Percentiles rank a stretch among this genome's conserved stretches.
phyloP scores from a whole-genome alignment of 2,888 invertebrate genomes.

The Aphodius granarius region DNA sequence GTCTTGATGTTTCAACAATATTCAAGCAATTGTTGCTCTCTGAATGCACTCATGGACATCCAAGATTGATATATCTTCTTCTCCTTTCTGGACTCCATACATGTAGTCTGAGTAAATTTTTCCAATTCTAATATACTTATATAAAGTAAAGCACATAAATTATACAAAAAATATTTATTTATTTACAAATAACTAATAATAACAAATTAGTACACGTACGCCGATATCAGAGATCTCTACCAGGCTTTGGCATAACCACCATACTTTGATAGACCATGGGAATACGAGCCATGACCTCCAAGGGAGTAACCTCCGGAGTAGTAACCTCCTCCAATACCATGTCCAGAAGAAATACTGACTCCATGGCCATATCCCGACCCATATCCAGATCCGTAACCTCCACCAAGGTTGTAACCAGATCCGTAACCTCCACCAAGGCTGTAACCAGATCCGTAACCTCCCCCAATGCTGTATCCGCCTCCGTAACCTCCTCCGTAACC shows the following conservation, averaged over 20 bases:
- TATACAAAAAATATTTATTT: not conserved
- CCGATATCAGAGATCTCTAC: slow-evolving; percentile 11
- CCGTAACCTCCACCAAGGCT: slow-evolving; percentile 6
- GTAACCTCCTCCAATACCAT: slow-evolving; percentile 18
- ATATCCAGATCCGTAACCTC: slow-evolving; percentile 13
- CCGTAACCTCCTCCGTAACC: slow-evolving; percentile 30
- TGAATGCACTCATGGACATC: too few relatives aligned
- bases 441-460: slow-evolving; percentile 19
- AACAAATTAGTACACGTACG: not conserved
- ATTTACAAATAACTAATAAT: not conserved
- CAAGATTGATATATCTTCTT: too few relatives aligned
- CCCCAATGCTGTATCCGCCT: slow-evolving; percentile 29
- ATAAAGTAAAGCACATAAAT: not conserved
- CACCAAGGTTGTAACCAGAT: slow-evolving; percentile 3
- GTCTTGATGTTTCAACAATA: too few relatives aligned
- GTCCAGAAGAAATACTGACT: not conserved
- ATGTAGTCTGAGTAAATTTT: too few relatives aligned
- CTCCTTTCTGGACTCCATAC: too few relatives aligned
- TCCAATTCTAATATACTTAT: too few relatives aligned
- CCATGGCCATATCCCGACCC: slow-evolving; percentile 2
- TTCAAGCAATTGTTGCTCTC: too few relatives aligned
- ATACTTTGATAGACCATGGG: slow-evolving; percentile 57
- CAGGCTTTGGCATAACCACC: slow-evolving; percentile 18
- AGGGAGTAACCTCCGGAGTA: slow-evolving; percentile 32
- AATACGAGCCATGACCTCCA: slow-evolving; percentile 62